Base-by-base conservation (phyloP, 2,797 vertebrate genomes). In the Coendou prehensilis region DNA sequence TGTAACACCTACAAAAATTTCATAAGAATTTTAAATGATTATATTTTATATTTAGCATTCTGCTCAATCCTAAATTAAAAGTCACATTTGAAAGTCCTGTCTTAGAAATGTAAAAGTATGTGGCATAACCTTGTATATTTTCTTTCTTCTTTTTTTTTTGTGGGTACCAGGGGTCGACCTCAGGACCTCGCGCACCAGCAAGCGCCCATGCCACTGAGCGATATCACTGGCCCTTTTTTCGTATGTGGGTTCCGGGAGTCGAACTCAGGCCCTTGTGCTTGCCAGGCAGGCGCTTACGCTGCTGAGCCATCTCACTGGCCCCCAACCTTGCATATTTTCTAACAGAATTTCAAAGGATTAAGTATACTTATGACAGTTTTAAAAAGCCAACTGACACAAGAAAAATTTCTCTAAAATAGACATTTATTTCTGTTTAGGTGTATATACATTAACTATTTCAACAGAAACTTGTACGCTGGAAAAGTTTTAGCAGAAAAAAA, bases 391-490 rank as follows among this genome's bases (percentile, higher is more conserved):
- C 28, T 78, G n/a, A 97, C 37, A 63, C 63, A 92, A 52, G 57
- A 90, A 83, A 95, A 96, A 80, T 2, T 45, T 37, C 23, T 97
- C 96, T 93, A 11, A 95, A 80, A 94, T 4, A 97, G 89, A n/a
- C 47, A 90, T 96, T 97, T 97, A 45, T 82, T 89, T 95, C 63
- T 96, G 37, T 83, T 85, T 97, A 87, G 79, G 94, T 96, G 41
- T 54, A 96, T 47, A 87, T 2, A 28, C 54, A 78, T 95, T 87
- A 95, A 11, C 3, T 26, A 79, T 98, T 96, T 93, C 84, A 67
- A 23, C 71, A 94, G 37, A 97, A 97, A 95, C 22, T 97, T 94
- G 54, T 96, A 9, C 61, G 92, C 63, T 90, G 23, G 11, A 59
- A 93, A 82, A 94, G 64, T 97, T 97, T 96, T 93, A 79, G 6